These are phyloP conservation scores for Anthrax anthrax DNA, from an alignment of 2,888 invertebrate species.

Conservation along the genomic window DNA sequence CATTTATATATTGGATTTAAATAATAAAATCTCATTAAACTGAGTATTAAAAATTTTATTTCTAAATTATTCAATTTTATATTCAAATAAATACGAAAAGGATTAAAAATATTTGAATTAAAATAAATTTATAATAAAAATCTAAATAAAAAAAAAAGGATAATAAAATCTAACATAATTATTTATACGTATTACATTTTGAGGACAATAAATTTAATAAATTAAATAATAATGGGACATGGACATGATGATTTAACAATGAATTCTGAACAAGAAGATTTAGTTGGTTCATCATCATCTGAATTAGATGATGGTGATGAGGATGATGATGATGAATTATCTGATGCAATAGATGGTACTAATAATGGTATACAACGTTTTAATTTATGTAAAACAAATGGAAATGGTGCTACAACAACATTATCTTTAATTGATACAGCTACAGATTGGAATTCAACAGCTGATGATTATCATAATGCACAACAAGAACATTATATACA, in stretches of 20 bases:
- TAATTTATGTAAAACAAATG: constrained; percentile 12
- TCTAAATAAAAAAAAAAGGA: too few species aligned
- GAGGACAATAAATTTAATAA: too few species aligned
- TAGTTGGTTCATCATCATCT: constrained; percentile 16
- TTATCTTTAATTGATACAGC: constrained; percentile 10
- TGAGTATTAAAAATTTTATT: too few species aligned
- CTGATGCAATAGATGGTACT: constrained; percentile 11
- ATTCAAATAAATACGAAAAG: too few species aligned
- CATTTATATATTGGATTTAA: too few species aligned
- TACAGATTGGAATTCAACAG: constrained; percentile 8
- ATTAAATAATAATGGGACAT: background rate
- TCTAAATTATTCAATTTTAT: too few species aligned
- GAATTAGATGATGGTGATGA: constrained; percentile 15
- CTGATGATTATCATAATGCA: constrained; percentile 13
- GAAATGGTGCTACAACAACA: background rate
- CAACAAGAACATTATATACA: constrained; percentile 15
- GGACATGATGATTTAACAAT: constrained; percentile 6
- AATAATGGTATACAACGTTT: constrained; percentile 13
- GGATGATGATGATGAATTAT: constrained; percentile 13
- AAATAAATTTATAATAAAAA: too few species aligned
- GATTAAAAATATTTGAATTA: too few species aligned
- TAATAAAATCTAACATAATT: too few species aligned
- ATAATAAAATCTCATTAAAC: too few species aligned
- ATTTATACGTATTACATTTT: too few species aligned
- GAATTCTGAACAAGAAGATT: constrained; percentile 18